Base-by-base conservation (phyloP, 2,888 invertebrate genomes). In the Podotricha telesiphe region DNA sequence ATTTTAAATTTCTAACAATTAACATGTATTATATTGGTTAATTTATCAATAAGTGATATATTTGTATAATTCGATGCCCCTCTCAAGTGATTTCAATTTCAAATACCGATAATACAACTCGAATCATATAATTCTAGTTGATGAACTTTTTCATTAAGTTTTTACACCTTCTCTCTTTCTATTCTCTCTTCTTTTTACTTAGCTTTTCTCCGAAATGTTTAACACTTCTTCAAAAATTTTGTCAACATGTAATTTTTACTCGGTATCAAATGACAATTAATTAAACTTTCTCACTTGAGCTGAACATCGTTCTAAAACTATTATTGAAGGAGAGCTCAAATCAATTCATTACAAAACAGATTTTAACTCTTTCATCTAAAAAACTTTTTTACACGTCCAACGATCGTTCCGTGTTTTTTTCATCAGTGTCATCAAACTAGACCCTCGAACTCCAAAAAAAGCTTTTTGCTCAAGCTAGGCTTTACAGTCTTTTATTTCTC, bases 261-360 rank as follows among this genome's bases (percentile, higher is more conserved):
- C 20, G 22, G 6, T 28, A 28, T 28, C 10, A 13, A 15, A 3
- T 45, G 20, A 28, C 13, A 6, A 42, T 22, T 22, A 50, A 47
- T 10, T n/a, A 45, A 34, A 17, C 4, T 47, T 34, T 28, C 28
- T 17, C 11, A 22, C 20, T 65, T 56, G 22, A 47, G 47, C 13
- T 45, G 42, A 48, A 58, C 58, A 64, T 19, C 64, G 48, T 58
- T 28, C 34, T 40, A 64, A 63, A 42, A 48, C 53, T 64, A 45
- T 56, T 20, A n/a, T 48, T 45, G 28, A 65, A 68, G 68, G 64
- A 34, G 17, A 65, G 68, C 68, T 68, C 68, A 68, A 68, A 51
- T 65, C 48, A 45, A 51, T 37, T n/a, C 15, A 11, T n/a, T 56
- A 20, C 15, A 10, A 58, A 58, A 15, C 40, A 40, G 28, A 28